These are phyloP conservation scores for Noctuana brunneofusca DNA, from an alignment of 2,888 invertebrate species.

Conservation along the genomic window DNA sequence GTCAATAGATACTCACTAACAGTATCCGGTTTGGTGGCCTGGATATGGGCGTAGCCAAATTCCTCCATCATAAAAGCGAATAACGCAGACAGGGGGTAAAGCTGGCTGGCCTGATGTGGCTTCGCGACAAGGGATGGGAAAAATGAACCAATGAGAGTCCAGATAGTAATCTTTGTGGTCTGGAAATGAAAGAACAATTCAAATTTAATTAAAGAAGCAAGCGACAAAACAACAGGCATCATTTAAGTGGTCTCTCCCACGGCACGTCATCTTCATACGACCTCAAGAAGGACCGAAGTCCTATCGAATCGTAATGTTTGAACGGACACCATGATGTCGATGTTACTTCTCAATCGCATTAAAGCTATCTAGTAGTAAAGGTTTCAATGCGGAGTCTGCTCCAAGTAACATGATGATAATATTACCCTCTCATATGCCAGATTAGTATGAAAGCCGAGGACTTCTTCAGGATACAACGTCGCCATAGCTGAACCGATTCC, in stretches of 20 bases:
- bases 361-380: no score
- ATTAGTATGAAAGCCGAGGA: conserved; percentile 84
- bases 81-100: conserved; percentile 54
- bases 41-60: conserved; percentile 84
- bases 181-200: conserved; percentile 28
- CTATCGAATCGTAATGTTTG: no score
- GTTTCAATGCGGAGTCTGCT: no score
- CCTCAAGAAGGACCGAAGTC: no score
- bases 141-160: conserved; percentile 68
- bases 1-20: conserved; percentile 78
- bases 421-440: conserved; percentile 64
- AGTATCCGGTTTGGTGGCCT: conserved; percentile 93
- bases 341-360: no score
- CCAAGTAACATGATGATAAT: no score
- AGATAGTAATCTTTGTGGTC: conserved; percentile 40
- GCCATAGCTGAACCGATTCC: conserved; percentile 76
- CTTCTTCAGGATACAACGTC: conserved; percentile 82
- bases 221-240: no score
- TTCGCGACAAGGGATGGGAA: conserved; percentile 83
- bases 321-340: no score
- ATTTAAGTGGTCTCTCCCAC: no score
- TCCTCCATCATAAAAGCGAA: conserved; percentile 51
- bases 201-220: not conserved
- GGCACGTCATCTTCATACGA: no score
- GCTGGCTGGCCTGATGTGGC: conserved; percentile 48